Percentiles rank a stretch among this genome's conserved stretches.
Conservation (phyloP, 2,888 invertebrate species). For the Netelia virgata region DNA sequence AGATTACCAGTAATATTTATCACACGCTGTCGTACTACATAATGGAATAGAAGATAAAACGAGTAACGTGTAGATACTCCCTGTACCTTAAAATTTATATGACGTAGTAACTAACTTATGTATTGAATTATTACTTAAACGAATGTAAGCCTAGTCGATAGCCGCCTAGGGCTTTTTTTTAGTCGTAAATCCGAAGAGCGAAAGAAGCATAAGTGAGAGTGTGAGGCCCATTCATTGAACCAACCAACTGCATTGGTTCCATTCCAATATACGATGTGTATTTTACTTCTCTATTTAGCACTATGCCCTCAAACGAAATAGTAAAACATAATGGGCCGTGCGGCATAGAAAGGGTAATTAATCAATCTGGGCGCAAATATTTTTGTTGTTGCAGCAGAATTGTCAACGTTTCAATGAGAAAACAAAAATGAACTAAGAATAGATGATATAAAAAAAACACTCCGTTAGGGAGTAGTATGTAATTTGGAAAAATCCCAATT, state of each 20-base stretch:
- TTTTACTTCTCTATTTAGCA: conserved; percentile 50
- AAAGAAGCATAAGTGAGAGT: conserved; percentile 19
- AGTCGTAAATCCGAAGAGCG: conserved; percentile 48
- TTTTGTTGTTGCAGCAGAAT: conserved; percentile 78
- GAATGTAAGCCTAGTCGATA: conserved; percentile 62
- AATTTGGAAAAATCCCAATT: conserved; percentile 77
- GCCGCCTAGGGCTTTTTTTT: conserved; percentile 64
- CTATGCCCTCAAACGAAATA: conserved; percentile 69
- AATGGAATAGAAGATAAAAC: conserved; percentile 73
- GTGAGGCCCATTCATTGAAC: conserved; percentile 49
- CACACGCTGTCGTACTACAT: conserved; percentile 70
- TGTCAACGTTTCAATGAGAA: conserved; percentile 72
- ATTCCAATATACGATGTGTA: conserved; percentile 49
- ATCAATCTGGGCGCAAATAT: conserved; percentile 75
- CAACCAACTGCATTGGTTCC: conserved; percentile 49
- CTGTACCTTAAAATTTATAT: conserved; percentile 83
- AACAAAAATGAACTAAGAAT: conserved; percentile 54
- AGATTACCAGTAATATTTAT: conserved; percentile 68
- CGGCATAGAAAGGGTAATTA: conserved; percentile 65
- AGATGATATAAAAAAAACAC: conserved; percentile 55
- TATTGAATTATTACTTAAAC: conserved; percentile 64
- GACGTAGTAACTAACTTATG: conserved; percentile 75
- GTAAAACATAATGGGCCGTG: conserved; percentile 53
- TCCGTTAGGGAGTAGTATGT: conserved; percentile 77
- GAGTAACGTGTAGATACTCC: conserved; percentile 82